Base-by-base conservation (phyloP, 1,140 invertebrate species). In the Cepaea nemoralis region DNA sequence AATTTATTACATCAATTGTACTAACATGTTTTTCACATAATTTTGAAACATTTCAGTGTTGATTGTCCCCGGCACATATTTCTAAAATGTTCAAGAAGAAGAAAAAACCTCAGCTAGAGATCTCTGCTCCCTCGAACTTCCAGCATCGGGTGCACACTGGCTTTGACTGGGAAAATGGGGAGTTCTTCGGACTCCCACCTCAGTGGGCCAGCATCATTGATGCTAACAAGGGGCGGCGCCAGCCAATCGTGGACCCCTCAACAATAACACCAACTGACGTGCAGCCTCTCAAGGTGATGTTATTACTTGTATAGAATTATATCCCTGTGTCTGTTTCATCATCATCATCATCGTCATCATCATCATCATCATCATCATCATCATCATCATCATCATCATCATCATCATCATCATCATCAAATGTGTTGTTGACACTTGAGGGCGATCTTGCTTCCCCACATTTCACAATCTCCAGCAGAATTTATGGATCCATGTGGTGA, bases 121-220 rank as follows among this genome's bases (percentile, higher is more conserved):
- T 99, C 88, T 99, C 98, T 55, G 95, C 95, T 76, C 98, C 98
- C 6, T 97, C 95, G 81, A 99, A 99, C 93, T 99, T 99, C 93
- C 97, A 99, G 91, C 98, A 99, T 91, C 93, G 98, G 87, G 97
- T 99, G 37, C 98, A 99, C 90, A 99, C 98, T 48, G 98, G 97
- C 0, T 99, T 97, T 92, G 98, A 99, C 91, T 96, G 97, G 90
- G 93, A 95, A 76, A 97, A 98, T 91, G 97, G 96, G 71, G 96
- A 95, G 89, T 99, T 97, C 94, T 96, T 99, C 50, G 98, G 98
- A 76, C 93, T 99, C 69, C 98, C 98, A 14, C 92, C 97, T 59
- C 98, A 92, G 84, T 91, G 91, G 91, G 88, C 88, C 35, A 87
- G 90, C n/a, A 87, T 92, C 63, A 90, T 92, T 37, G 86, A 83